These are phyloP conservation scores for Halocaridina rubra DNA, from an alignment of 2,888 invertebrate species.

Conservation along the genomic window DNA sequence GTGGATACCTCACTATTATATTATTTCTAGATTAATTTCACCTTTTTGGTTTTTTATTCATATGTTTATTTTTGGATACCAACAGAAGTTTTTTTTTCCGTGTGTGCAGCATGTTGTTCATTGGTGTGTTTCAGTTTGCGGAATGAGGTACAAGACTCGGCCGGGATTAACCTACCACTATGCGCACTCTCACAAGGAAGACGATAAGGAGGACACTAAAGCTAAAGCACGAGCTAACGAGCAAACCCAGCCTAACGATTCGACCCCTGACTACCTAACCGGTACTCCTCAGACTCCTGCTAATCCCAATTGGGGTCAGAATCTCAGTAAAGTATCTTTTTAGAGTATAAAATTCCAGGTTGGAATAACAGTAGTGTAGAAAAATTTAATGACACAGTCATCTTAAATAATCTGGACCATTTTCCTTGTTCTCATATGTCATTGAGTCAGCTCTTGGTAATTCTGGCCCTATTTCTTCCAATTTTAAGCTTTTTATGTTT, in stretches of 20 bases:
- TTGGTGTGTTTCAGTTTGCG: conserved; percentile 81
- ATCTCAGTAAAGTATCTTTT: neutral
- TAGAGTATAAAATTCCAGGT: neutral
- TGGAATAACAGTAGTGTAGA: conserved; percentile 52
- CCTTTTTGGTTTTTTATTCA: no score
- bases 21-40: no score
- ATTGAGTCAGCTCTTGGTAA: no score
- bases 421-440: no score
- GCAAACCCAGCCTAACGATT: conserved; percentile 45
- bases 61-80: no score
- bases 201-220: conserved; percentile 57
- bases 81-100: no score
- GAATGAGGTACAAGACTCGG: conserved; percentile 95
- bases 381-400: no score
- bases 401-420: no score
- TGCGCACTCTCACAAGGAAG: conserved; percentile 83
- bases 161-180: conserved; percentile 96
- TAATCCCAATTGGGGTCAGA: conserved; percentile 42
- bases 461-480: no score
- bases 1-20: no score
- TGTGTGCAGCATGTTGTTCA: conserved; percentile 48
- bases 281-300: conserved; percentile 36
- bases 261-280: conserved; percentile 43
- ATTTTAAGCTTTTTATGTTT: no score
- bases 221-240: conserved; percentile 42